Evolutionary conservation across 2,113 vertebrate species (phyloP), one percentile per base, ranked within the genome.

Genomic region (Irena cyanogastra): DNA sequence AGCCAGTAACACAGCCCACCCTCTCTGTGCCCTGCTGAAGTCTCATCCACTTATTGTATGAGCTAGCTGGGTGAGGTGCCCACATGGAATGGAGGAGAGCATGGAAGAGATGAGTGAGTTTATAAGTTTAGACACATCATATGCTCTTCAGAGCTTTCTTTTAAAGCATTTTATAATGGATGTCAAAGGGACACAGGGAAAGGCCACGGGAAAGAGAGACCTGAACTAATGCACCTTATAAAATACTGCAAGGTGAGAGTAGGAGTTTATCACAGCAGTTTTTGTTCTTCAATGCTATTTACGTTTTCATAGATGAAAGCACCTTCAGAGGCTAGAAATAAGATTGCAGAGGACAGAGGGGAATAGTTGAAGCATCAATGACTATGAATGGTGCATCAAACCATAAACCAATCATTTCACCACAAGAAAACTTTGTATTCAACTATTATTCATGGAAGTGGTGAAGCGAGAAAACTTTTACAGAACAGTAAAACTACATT

Each of bases 281-380:
- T 84, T 87, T 90, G 59, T 70, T 93, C 54, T 69, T 78, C 77
- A 93, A 93, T 49, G 41, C 39, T 88, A 54, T 89, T 81, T 89
- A 69, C 63, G 31, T 94, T 90, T 95, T 80, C 59, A 76, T 27
- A 93, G 33, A 90, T 60, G 71, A 93, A 89, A 87, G 77, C 35
- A 69, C 76, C 61, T 72, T 79, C 63, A 50, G n/a, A 87, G 22
- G 47, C 60, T 90, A 90, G 76, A 81, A 95, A 60, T 63, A 91
- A 83, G 42, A 93, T 26, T 7, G 13, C 47, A 88, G 50, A 85
- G 87, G 33, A 84, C 76, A 86, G 69, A 61, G 65, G 39, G 31
- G 27, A 92, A 83, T 2, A 52, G 24, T 6, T 84, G 79, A 96
- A 45, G 66, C 47, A 49, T 59, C 71, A 27, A 30, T 83, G 85